phyloP scores from a whole-genome alignment of 2,888 invertebrate genomes.

The Microctonus hyperodae region DNA sequence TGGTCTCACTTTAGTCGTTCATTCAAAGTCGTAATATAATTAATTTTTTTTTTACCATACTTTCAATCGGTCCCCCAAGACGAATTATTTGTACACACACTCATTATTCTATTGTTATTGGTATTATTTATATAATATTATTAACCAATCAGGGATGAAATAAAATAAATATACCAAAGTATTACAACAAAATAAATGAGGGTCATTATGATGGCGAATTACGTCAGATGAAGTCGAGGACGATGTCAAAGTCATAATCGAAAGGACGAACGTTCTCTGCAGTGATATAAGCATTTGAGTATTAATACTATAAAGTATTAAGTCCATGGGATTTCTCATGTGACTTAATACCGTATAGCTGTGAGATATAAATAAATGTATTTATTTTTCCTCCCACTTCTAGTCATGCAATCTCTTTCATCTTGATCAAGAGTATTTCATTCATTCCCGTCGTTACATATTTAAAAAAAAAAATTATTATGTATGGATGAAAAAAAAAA shows the following conservation, averaged over 20 bases:
- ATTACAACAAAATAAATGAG: background rate
- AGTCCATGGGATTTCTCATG: no score
- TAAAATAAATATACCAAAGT: background rate
- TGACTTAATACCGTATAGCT: no score
- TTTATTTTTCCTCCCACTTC: slow-evolving; percentile 1
- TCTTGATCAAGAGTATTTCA: slow-evolving; percentile 1
- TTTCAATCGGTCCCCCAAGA: background rate
- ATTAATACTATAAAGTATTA: no score
- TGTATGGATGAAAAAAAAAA: background rate
- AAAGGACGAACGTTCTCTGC: slow-evolving; percentile 38
- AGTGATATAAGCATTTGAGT: slow-evolving; percentile 7
- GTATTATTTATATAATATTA: background rate
- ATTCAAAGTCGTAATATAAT: slow-evolving; percentile 4
- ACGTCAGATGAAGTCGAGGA: slow-evolving; percentile 32
- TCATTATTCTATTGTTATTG: background rate
- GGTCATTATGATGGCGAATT: slow-evolving; percentile 18
- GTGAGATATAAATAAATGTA: no score
- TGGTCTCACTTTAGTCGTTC: slow-evolving; percentile 1
- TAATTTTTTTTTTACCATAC: slow-evolving; percentile 4
- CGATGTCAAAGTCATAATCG: slow-evolving; percentile 37
- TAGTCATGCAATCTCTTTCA: slow-evolving; percentile 1
- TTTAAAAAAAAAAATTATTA: no score
- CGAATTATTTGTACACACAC: background rate
- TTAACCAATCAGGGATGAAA: background rate
- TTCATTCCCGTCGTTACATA: no score